A percentile compares a stretch with the other conserved stretches of the same genome.
Evolutionary conservation across 2,888 invertebrate genomes (phyloP).

Genomic region (Oxycera nigricornis): DNA sequence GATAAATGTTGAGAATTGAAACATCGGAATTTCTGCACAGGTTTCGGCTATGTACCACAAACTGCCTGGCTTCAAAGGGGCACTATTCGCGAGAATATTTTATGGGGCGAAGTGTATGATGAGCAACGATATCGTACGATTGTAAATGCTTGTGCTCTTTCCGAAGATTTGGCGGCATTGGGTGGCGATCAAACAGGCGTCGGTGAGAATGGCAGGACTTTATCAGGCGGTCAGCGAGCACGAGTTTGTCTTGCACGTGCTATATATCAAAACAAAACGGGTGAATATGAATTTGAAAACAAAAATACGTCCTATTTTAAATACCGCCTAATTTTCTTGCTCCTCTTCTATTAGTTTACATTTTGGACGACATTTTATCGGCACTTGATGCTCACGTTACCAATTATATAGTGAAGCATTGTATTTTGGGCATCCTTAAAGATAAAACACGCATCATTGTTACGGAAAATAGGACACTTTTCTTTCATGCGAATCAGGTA

Average conservation of each 20-base stretch:
- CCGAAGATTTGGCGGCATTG: slow-evolving; percentile 66
- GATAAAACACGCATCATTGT: slow-evolving; percentile 86
- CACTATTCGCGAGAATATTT: slow-evolving; percentile 89
- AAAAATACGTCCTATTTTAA: not conserved
- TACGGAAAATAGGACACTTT: slow-evolving; percentile 66
- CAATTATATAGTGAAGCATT: slow-evolving; percentile 82
- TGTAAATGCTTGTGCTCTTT: slow-evolving; percentile 83
- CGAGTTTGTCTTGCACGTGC: slow-evolving; percentile 83
- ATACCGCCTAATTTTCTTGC: no score
- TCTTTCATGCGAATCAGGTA: slow-evolving; percentile 75
- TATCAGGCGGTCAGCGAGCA: slow-evolving; percentile 95
- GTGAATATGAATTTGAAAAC: slow-evolving; percentile 55
- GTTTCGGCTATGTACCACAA: slow-evolving; percentile 87
- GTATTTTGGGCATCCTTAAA: slow-evolving; percentile 78
- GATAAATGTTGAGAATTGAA: no score
- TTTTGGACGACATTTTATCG: slow-evolving; percentile 92
- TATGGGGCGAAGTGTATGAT: slow-evolving; percentile 88
- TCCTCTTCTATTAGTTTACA: slow-evolving; percentile 73
- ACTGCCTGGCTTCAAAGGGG: slow-evolving; percentile 92
- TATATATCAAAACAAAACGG: slow-evolving; percentile 84
- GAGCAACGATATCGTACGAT: slow-evolving; percentile 79
- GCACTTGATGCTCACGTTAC: slow-evolving; percentile 90
- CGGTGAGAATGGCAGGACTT: slow-evolving; percentile 86
- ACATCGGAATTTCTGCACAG: no score
- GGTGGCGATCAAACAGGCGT: slow-evolving; percentile 80